These are phyloP conservation scores for Benthosema pterotum DNA, from an alignment of 2,797 vertebrate species.

Conservation along the genomic window DNA sequence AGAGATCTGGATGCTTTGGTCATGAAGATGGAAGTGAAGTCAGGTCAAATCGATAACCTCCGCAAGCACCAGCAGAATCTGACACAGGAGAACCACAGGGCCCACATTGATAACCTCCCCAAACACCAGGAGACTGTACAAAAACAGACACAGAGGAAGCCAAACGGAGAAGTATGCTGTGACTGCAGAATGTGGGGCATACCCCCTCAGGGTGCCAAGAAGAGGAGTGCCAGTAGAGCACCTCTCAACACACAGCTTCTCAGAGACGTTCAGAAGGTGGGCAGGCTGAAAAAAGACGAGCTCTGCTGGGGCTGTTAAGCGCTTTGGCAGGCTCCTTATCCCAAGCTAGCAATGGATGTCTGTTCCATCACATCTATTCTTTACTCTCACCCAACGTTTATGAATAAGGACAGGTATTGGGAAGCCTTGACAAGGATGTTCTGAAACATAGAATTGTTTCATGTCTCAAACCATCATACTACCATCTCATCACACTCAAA, in stretches of 20 bases:
- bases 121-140: constrained; percentile 82
- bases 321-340: constrained; percentile 21
- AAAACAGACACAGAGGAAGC: constrained; percentile 75
- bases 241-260: constrained; percentile 78
- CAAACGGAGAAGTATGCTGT: constrained; percentile 25
- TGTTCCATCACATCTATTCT: neutral
- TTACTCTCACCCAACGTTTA: neutral
- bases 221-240: constrained; percentile 51
- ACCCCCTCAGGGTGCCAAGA: constrained; percentile 32
- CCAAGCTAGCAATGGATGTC: constrained; percentile 25
- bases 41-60: constrained; percentile 87
- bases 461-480: too few species aligned
- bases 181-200: too few species aligned
- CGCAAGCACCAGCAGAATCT: constrained; percentile 86
- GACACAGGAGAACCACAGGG: constrained; percentile 66
- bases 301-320: constrained; percentile 84
- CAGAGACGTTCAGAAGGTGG: constrained; percentile 80
- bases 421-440: too few species aligned
- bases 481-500: too few species aligned
- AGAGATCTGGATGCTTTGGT: constrained; percentile 82
- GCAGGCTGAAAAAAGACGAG: constrained; percentile 82
- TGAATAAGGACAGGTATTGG: constrained; percentile 6
- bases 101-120: constrained; percentile 88
- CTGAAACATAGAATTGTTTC: too few species aligned
- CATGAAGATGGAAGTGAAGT: constrained; percentile 89